A percentile compares a stretch with the other conserved stretches of the same genome.
Evolutionary conservation across 2,888 invertebrate genomes (phyloP).

Genomic region (Polia nebulosa): DNA sequence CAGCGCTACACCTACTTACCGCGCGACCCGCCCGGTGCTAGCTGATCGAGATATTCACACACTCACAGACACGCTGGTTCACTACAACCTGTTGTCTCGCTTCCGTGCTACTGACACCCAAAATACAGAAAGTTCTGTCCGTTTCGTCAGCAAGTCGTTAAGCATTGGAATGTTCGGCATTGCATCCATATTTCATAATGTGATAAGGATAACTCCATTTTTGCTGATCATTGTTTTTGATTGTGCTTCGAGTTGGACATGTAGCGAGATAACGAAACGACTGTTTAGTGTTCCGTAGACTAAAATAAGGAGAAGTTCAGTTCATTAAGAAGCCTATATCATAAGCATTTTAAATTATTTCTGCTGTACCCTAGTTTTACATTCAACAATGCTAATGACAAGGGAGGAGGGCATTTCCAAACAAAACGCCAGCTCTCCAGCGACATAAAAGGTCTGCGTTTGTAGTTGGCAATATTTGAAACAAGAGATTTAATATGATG

Average conservation of each 20-base stretch:
- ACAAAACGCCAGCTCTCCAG: neutral
- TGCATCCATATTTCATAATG: constrained; percentile 30
- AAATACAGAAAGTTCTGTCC: constrained; percentile 31
- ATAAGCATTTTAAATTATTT: too few relatives aligned
- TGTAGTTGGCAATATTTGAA: neutral
- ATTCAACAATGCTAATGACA: neutral
- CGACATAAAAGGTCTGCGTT: neutral
- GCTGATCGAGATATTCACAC: constrained; percentile 44
- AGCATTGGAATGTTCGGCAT: neutral
- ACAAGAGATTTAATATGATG: neutral
- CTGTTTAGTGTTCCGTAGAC: neutral
- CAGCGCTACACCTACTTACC: constrained; percentile 22
- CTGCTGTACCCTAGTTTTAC: neutral
- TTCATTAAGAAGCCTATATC: neutral
- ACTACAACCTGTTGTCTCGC: constrained; percentile 21
- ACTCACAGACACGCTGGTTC: constrained; percentile 35
- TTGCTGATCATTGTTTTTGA: constrained; percentile 46
- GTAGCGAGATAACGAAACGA: constrained; percentile 20
- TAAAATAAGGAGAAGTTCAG: neutral
- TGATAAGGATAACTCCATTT: constrained; percentile 16
- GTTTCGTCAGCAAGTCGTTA: neutral
- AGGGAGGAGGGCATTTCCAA: too few relatives aligned
- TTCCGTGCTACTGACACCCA: constrained; percentile 52
- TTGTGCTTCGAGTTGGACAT: constrained; percentile 11
- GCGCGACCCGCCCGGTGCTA: constrained; percentile 12